Evolutionary conservation across 2,113 vertebrate genomes (phyloP).

Genomic region (Bufo gargarizans): DNA sequence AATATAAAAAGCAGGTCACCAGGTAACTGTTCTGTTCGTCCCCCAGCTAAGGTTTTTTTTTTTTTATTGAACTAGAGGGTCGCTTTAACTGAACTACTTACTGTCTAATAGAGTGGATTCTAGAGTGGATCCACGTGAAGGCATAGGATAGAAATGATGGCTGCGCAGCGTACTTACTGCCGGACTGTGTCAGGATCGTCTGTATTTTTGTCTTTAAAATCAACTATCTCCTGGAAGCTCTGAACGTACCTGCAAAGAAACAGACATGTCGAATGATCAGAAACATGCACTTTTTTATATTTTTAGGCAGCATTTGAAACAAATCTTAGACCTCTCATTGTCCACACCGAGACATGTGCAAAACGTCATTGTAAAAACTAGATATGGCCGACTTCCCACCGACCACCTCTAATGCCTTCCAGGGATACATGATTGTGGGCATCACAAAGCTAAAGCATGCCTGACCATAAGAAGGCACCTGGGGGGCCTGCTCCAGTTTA

Average conservation of each 20-base stretch:
- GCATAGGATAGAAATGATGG: background rate
- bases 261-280: background rate
- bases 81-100: no score
- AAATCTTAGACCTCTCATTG: no score
- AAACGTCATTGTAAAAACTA: background rate
- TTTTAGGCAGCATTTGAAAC: no score
- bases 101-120: background rate
- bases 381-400: background rate
- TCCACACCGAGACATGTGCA: background rate
- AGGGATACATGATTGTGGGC: background rate
- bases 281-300: no score
- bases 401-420: background rate
- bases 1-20: no score
- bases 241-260: conserved; percentile 84
- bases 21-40: no score
- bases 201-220: conserved; percentile 89
- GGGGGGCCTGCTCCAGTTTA: no score
- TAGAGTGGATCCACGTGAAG: background rate
- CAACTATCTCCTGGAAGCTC: conserved; percentile 91
- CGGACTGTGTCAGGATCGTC: conserved; percentile 80
- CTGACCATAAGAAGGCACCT: no score
- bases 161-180: conserved; percentile 74
- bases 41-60: no score
- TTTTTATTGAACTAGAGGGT: no score
- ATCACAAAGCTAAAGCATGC: no score